Evolutionary conservation across 2,888 invertebrate genomes (phyloP), one percentile per base, ranked within the genome.

Genomic region (Hecatera dysodea): DNA sequence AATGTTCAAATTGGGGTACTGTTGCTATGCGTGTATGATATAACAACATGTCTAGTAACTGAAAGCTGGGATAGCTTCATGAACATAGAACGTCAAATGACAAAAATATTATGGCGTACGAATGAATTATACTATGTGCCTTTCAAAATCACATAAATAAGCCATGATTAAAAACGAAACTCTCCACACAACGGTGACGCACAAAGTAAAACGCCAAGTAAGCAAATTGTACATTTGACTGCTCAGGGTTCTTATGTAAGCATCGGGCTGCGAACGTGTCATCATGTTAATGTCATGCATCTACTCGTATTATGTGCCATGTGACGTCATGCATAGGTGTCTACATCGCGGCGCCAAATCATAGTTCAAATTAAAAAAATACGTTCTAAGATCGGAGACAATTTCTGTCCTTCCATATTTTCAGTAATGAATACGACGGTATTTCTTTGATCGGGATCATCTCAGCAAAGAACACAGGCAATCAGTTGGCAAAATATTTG

Each of bases 401-500:
- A 33, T 42, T 22, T n/a, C n/a, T 24, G 17, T 42, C 15, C 48
- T 52, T 24, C 57, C 22, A 22, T 46, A n/a, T 46, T 56, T 19
- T 11, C 48, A 56, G 48, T 50, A 64, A 69, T 65, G 29, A 67
- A 77, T 75, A 74, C 64, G 53, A 22, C 53, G 19, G 39, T 70
- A 52, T 75, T 77, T 63, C 62, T 72, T 68, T 75, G 59, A 77
- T 78, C 59, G 29, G 27, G 64, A 73, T 78, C 56, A 78, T 80
- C 80, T 68, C 33, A 24, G n/a, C 56, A 39, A 67, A 78, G 65
- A 55, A 59, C 62, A 72, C 29, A 59, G 39, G 59, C 68, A 83
- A 83, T 82, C 76, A 73, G 73, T 76, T 78, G 67, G 71, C 55
- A 81, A 83, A 84, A 81, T 81, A 85, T 85, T 85, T 74, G 74